Evolutionary conservation across 2,888 invertebrate genomes (phyloP).

Genomic region (Cheilosia impressa): DNA sequence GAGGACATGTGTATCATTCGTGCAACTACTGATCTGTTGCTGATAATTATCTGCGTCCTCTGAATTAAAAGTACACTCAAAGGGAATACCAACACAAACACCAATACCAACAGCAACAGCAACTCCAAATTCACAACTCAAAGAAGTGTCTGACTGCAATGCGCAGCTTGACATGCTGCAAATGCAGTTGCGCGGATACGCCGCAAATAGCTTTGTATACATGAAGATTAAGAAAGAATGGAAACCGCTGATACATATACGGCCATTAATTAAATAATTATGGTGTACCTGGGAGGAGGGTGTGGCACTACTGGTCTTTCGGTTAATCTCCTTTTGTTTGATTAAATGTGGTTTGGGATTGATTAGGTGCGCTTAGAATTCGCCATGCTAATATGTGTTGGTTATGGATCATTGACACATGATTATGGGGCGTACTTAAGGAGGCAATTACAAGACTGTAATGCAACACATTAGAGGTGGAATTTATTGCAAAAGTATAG

Average conservation of each 20-base stretch:
- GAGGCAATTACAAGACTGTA: slow-evolving; percentile 44
- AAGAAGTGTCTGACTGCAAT: background rate
- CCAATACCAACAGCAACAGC: too few species aligned
- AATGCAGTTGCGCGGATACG: slow-evolving; percentile 45
- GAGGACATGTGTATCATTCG: slow-evolving; percentile 49
- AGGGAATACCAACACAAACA: too few species aligned
- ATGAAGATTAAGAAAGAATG: slow-evolving; percentile 64
- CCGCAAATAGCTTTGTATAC: slow-evolving; percentile 21
- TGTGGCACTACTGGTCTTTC: slow-evolving; percentile 68
- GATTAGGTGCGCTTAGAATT: slow-evolving; percentile 53
- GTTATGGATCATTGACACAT: slow-evolving; percentile 71
- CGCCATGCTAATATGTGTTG: slow-evolving; percentile 6
- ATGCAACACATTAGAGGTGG: slow-evolving; percentile 42
- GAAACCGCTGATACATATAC: slow-evolving; percentile 33
- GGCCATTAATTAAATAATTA: slow-evolving; percentile 69
- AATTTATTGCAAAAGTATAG: slow-evolving; percentile 21
- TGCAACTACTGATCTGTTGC: slow-evolving; percentile 41
- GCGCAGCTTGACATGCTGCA: slow-evolving; percentile 50
- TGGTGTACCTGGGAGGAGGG: slow-evolving; percentile 55
- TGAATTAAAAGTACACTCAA: slow-evolving; percentile 8
- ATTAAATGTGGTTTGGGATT: slow-evolving; percentile 52
- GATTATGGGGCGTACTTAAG: slow-evolving; percentile 57
- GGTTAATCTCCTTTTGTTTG: slow-evolving; percentile 63
- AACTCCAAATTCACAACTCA: background rate
- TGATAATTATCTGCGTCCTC: slow-evolving; percentile 52